A percentile compares a stretch with the other conserved stretches of the same genome.
These are phyloP conservation scores for Orestias chungarensis DNA, from an alignment of 2,797 vertebrate genomes.

Conservation along the genomic window DNA sequence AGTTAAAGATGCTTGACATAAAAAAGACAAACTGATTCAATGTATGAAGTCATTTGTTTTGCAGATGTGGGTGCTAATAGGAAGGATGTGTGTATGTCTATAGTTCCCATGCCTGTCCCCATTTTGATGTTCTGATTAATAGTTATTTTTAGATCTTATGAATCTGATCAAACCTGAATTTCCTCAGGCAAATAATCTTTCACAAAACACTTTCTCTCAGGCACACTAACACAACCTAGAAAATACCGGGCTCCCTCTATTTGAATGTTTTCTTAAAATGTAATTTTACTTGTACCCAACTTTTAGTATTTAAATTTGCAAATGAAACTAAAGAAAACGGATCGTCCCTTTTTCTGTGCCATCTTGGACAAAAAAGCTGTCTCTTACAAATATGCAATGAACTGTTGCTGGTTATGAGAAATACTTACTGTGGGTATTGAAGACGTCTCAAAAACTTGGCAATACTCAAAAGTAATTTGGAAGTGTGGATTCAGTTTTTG, in stretches of 20 bases:
- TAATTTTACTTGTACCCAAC: background rate
- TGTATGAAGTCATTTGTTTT: conserved; percentile 23
- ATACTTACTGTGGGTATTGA: background rate
- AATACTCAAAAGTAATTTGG: background rate
- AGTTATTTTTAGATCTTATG: conserved; percentile 68
- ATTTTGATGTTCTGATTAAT: conserved; percentile 69
- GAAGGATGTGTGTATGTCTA: conserved; percentile 31
- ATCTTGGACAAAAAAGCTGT: background rate
- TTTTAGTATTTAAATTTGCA: background rate
- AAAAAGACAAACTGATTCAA: conserved; percentile 28
- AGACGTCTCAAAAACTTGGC: background rate
- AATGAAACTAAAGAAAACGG: too few relatives aligned
- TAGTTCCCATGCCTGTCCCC: conserved; percentile 39
- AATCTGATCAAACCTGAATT: conserved; percentile 50
- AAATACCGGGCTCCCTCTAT: too few relatives aligned
- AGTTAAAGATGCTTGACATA: conserved; percentile 21
- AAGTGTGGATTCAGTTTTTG: background rate
- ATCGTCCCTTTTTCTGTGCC: background rate
- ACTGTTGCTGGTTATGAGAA: background rate
- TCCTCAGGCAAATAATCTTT: conserved; percentile 35
- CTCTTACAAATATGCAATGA: background rate
- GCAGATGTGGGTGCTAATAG: conserved; percentile 5
- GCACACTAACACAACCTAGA: background rate
- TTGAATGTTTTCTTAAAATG: too few relatives aligned
- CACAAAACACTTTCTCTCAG: background rate